Evolutionary conservation across 2,797 vertebrate genomes (phyloP), one percentile per base, ranked within the genome.

Genomic region (Tinamus major): DNA sequence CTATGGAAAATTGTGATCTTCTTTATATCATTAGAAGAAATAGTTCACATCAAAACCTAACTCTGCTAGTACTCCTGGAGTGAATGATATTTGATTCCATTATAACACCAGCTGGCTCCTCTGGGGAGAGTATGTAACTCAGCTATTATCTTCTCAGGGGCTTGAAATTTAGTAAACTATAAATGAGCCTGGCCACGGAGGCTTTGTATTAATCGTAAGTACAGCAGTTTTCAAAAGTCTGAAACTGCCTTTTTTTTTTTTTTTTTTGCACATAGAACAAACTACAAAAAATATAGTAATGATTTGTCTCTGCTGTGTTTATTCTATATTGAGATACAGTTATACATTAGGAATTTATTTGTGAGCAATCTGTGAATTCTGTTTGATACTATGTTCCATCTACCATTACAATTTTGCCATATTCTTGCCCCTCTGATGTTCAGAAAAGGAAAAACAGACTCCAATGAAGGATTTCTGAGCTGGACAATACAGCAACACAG

Each of bases 21-120:
- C 74, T 83, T 86, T 79, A 53, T 85, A 64, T 94, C 56, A 26
- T 71, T 91, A 89, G 71, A 92, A 87, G 76, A 77, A 85, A 68
- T 69, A 93, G 37, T 87, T 75, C 33, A 55, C 69, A 62, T 71
- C 68, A 96, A 95, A 93, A 33, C 42, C 35, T 79, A 51, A 80
- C 39, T 79, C 42, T 79, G 78, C 49, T 88, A 72, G 35, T 87
- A 39, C 49, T 91, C 33, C 37, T 56, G 55, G 13, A 59, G 70
- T 56, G 55, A 69, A 24, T 12, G n/a, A 63, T 87, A 51, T 44
- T 71, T 90, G 31, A 87, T 93, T 95, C 13, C 4, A 76, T 95
- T 95, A 79, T 67, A 92, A 44, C 51, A 49, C 46, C 62, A 85
- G 62, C 20, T 31, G 89, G 29, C 17, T 93, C 61, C 58, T 59